Evolutionary conservation across 2,113 vertebrate species (phyloP).

Genomic region (Chaetorhynchus papuensis): DNA sequence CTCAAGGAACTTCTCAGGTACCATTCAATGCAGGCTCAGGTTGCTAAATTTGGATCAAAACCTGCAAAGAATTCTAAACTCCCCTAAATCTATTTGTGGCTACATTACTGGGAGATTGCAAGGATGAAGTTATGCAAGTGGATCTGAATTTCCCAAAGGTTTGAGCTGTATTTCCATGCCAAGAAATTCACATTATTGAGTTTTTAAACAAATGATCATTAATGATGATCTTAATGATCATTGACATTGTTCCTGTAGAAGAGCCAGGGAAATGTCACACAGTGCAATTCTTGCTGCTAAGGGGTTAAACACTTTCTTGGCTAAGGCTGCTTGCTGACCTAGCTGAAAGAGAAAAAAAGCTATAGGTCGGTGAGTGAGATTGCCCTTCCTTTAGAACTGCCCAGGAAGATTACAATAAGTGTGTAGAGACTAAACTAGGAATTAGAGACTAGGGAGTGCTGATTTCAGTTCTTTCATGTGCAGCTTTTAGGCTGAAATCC

Average conservation of each 20-base stretch:
- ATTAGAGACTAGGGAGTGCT: not conserved
- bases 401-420: conserved; percentile 5
- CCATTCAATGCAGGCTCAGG: not conserved
- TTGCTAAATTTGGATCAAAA: not conserved
- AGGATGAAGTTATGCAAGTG: not conserved
- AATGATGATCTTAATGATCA: conserved; percentile 15
- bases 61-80: not conserved
- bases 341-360: not conserved
- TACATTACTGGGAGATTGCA: not conserved
- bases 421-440: not conserved
- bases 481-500: not conserved
- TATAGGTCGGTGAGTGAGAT: not conserved
- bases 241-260: not conserved
- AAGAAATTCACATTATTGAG: conserved; percentile 6
- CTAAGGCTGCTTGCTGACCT: conserved; percentile 1
- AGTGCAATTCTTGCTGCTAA: not conserved
- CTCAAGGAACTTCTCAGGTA: not conserved
- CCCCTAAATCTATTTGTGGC: not conserved
- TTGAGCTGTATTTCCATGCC: not conserved
- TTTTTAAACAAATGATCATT: conserved; percentile 36
- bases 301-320: conserved; percentile 31
- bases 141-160: not conserved
- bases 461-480: conserved; percentile 15
- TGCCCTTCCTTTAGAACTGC: conserved; percentile 2
- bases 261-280: not conserved